Conservation (phyloP, 2,888 invertebrate genomes). For the Diaphora mendica region DNA sequence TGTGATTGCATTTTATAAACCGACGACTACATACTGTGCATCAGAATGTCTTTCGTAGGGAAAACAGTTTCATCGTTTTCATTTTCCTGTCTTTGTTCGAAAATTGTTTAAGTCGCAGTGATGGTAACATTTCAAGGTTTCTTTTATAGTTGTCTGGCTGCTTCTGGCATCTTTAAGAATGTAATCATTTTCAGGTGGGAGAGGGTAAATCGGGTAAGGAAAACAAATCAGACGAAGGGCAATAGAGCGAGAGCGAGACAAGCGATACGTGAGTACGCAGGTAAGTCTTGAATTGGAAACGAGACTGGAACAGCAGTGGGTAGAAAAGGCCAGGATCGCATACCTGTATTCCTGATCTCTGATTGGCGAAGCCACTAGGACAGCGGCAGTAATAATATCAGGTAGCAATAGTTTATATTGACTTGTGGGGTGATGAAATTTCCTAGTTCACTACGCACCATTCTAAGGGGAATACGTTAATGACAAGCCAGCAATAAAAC, state of each 20-base stretch:
- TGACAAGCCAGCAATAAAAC: not conserved
- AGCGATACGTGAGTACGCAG: not conserved
- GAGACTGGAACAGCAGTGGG: not conserved
- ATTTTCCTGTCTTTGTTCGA: not conserved
- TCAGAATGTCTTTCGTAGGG: not conserved
- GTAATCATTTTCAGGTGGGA: not conserved
- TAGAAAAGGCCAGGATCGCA: not conserved
- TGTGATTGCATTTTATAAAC: not conserved
- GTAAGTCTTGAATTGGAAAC: not conserved
- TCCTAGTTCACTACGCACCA: not conserved
- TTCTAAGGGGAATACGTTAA: no score
- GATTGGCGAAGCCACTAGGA: not conserved
- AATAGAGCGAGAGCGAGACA: not conserved
- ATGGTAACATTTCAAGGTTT: conserved; percentile 1
- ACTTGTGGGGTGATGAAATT: not conserved
- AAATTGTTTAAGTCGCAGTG: not conserved
- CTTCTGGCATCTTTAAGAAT: not conserved
- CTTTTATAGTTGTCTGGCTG: not conserved
- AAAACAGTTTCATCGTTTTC: not conserved
- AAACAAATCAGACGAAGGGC: not conserved
- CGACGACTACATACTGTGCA: not conserved
- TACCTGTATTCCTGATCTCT: not conserved
- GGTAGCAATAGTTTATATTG: not conserved
- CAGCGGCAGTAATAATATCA: not conserved
- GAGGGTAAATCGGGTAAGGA: not conserved